Evolutionary conservation across 23 tunicate genomes (phyloP).

Genomic region (Halocynthia aurantium): DNA sequence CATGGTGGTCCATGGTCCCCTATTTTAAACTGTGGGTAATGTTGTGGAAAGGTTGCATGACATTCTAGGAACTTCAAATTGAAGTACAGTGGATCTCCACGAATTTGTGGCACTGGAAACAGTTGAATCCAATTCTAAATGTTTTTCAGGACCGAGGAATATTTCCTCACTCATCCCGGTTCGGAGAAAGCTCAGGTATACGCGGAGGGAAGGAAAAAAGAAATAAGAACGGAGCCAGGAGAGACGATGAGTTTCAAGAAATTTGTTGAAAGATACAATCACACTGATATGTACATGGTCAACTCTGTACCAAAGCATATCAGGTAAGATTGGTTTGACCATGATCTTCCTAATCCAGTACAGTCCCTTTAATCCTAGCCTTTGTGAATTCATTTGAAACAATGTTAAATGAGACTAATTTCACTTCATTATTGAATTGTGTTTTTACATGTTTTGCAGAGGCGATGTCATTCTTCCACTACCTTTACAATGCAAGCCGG

Average conservation of each 20-base stretch:
- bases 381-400: too few relatives aligned
- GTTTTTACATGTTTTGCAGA: slow-evolving; percentile 17
- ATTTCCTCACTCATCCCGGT: slow-evolving; percentile 31
- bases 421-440: too few relatives aligned
- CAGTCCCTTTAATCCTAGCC: too few relatives aligned
- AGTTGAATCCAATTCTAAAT: too few relatives aligned
- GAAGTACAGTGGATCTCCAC: too few relatives aligned
- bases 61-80: too few relatives aligned
- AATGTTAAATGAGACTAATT: too few relatives aligned
- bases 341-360: too few relatives aligned
- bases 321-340: slow-evolving; percentile 6
- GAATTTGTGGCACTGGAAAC: too few relatives aligned
- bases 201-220: slow-evolving; percentile 51
- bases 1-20: too few relatives aligned
- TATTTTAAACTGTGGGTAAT: too few relatives aligned
- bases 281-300: slow-evolving; percentile 61
- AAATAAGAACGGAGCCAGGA: slow-evolving; percentile 28
- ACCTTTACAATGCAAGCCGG: slow-evolving; percentile 33
- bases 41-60: too few relatives aligned
- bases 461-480: slow-evolving; percentile 39
- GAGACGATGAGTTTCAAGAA: slow-evolving; percentile 17
- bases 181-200: slow-evolving; percentile 11
- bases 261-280: slow-evolving; percentile 37
- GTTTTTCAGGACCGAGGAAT: slow-evolving; percentile 38
- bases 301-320: slow-evolving; percentile 35